Base-by-base conservation (phyloP, 2,113 vertebrate genomes). In the Bombycilla garrulus region DNA sequence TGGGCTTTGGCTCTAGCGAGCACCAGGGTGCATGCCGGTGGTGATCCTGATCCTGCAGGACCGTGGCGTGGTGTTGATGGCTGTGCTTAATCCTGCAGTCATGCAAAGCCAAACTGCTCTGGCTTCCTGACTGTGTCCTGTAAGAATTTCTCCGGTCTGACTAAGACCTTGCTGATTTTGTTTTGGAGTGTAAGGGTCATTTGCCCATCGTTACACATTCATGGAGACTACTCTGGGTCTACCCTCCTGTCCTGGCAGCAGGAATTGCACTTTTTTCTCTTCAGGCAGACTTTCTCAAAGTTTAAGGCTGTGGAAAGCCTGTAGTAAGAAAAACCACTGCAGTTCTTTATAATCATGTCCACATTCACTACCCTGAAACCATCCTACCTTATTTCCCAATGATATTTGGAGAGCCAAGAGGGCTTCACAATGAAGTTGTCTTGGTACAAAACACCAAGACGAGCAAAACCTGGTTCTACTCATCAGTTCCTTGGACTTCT, bases 341-440 rank as follows among this genome's bases (percentile, higher is more conserved):
- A 9, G 8, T 79, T 88, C 3, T 14, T 65, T 17, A 16, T 71
- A 35, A 50, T 24, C 14, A 5, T 0, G 0, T 29, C 6, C 9
- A 7, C 31, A 5, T 53, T 12, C 28, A 48, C 15, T 6, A 28
- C 11, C 4, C 57, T 10, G 9, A 87, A 79, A 36, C 28, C 38
- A 31, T 50, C 44, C 42, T 23, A 2, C 29, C 47, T 54, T 11
- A 28, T 50, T 79, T 91, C 38, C 19, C 25, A 6, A 0, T 2
- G 4, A 11, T 42, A 8, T 64, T 58, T 60, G 67, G 25, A n/a
- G 58, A 77, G 44, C 11, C 33, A 77, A 29, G 23, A 72, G 14
- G 40, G 13, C 58, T 77, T 69, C 26, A n/a, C 17, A 58, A 40
- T 79, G 50, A 73, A 45, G 9, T 45, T 89, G 9, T 72, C 29